Conservation (phyloP, 1,140 invertebrate species). For the Pteromalus puparum region DNA sequence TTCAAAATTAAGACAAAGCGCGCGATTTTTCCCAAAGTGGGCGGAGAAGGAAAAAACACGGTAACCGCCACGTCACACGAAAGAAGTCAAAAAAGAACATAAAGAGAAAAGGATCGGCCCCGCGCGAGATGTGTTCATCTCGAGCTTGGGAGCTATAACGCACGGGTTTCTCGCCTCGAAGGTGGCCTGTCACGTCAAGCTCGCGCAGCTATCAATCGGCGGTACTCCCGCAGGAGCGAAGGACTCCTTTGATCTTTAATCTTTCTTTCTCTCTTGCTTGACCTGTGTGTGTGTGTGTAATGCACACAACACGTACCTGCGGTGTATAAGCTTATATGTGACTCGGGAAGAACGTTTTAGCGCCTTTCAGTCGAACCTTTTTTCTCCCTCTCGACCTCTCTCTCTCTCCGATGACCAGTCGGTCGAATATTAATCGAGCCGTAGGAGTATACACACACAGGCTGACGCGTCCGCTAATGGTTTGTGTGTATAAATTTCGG, state of each 20-base stretch:
- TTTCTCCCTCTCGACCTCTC: background rate
- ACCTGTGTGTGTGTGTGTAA: background rate
- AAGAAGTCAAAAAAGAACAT: background rate
- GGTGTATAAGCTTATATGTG: background rate
- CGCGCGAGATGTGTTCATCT: slow-evolving; percentile 5
- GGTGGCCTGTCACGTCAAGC: slow-evolving; percentile 41
- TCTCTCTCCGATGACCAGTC: background rate
- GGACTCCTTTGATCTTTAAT: slow-evolving; percentile 39
- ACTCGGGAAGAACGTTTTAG: slow-evolving; percentile 1
- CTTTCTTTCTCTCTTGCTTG: background rate
- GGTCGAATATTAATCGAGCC: slow-evolving; percentile 32
- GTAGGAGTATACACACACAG: background rate
- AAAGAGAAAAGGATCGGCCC: background rate
- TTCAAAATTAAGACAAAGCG: background rate
- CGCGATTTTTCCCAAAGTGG: background rate
- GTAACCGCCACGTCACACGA: background rate
- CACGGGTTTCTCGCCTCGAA: background rate
- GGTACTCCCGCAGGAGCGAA: background rate
- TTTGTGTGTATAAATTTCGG: slow-evolving; percentile 11
- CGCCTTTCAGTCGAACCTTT: background rate
- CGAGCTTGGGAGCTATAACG: background rate
- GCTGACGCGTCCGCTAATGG: background rate
- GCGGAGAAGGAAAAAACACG: background rate
- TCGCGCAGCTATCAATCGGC: slow-evolving; percentile 38
- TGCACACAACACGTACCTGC: background rate